A percentile compares a stretch with the other conserved stretches of the same genome.
These are phyloP conservation scores for Oncorhynchus mykiss DNA, from an alignment of 2,113 vertebrate genomes.

Conservation along the genomic window DNA sequence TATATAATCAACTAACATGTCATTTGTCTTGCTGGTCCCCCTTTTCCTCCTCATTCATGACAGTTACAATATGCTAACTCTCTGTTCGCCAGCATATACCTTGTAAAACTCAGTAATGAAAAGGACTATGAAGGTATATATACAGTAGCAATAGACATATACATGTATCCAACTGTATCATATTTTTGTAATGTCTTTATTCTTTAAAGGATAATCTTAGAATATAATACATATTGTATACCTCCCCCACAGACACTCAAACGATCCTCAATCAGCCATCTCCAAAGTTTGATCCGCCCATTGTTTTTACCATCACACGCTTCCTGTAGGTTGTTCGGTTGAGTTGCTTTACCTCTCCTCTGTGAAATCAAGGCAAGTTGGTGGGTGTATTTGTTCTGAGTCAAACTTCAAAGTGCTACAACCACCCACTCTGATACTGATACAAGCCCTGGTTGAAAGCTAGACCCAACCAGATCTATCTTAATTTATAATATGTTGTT, in stretches of 20 bases:
- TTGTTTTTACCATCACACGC: neutral
- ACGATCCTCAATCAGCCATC: slow-evolving; percentile 3
- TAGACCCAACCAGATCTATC: neutral
- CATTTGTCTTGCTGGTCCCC: too few relatives aligned
- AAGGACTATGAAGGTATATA: neutral
- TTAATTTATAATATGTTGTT: neutral
- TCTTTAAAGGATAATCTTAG: neutral
- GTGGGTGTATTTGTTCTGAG: slow-evolving; percentile 11
- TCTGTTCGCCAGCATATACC: too few relatives aligned
- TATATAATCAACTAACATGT: too few relatives aligned
- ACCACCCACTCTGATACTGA: slow-evolving; percentile 12
- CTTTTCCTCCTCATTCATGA: too few relatives aligned
- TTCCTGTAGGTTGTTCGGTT: neutral
- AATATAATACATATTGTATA: neutral
- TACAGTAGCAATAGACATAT: neutral
- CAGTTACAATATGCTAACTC: too few relatives aligned
- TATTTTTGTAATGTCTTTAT: neutral
- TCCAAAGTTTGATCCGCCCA: neutral
- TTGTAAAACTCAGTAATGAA: neutral
- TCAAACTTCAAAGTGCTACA: slow-evolving; percentile 14
- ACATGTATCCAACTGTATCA: neutral
- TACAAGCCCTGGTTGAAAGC: neutral
- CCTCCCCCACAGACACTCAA: neutral
- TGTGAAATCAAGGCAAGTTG: neutral
- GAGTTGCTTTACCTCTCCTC: neutral